These are phyloP conservation scores for Sciurus vulgaris DNA, from an alignment of 2,797 vertebrate species.

Conservation along the genomic window DNA sequence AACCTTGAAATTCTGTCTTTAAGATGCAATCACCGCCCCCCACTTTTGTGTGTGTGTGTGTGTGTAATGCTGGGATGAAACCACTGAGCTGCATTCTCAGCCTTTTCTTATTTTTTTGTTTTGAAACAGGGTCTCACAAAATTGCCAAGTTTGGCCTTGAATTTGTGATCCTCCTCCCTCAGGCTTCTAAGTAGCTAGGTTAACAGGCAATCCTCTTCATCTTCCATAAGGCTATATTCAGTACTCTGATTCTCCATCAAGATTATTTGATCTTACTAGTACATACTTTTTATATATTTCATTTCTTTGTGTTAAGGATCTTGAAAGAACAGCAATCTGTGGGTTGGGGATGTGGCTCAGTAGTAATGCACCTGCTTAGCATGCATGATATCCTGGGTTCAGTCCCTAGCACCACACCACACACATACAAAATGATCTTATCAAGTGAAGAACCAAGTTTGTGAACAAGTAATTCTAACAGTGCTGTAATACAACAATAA, in stretches of 20 bases:
- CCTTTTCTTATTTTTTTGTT: too few relatives aligned
- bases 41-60: too few relatives aligned
- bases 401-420: not conserved
- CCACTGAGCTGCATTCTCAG: too few relatives aligned
- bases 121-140: too few relatives aligned
- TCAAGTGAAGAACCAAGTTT: slow-evolving; percentile 20
- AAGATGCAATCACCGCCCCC: not conserved
- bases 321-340: not conserved
- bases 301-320: slow-evolving; percentile 49
- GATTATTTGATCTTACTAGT: not conserved
- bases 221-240: not conserved
- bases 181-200: too few relatives aligned
- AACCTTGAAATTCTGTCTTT: slow-evolving; percentile 28
- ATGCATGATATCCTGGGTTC: too few relatives aligned
- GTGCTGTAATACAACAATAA: slow-evolving; percentile 22
- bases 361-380: too few relatives aligned
- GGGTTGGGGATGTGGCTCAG: not conserved
- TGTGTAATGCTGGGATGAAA: too few relatives aligned
- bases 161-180: too few relatives aligned
- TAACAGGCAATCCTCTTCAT: not conserved
- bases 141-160: too few relatives aligned
- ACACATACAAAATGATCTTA: not conserved
- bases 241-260: not conserved
- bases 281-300: slow-evolving; percentile 31
- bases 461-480: slow-evolving; percentile 21